These are phyloP conservation scores for Brachynemurus nebulosus DNA, from an alignment of 2,888 invertebrate genomes.

Conservation along the genomic window DNA sequence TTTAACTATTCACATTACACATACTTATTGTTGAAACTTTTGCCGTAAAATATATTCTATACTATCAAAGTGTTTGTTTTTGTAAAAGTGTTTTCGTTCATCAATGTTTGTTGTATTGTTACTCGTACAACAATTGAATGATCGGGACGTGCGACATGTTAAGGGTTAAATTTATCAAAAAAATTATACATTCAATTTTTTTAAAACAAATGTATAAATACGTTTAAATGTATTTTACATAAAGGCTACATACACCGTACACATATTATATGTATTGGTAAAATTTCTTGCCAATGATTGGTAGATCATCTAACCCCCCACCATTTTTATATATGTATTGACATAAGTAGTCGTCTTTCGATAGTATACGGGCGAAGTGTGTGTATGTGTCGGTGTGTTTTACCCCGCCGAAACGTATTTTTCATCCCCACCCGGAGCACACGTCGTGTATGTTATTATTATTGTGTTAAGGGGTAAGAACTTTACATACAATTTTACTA, in stretches of 20 bases:
- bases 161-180: not conserved
- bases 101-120: too few relatives aligned
- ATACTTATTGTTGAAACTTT: too few relatives aligned
- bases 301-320: slow-evolving; percentile 17
- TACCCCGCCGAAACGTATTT: slow-evolving; percentile 6
- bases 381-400: slow-evolving; percentile 2
- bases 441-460: too few relatives aligned
- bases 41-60: too few relatives aligned
- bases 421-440: slow-evolving; percentile 6
- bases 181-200: slow-evolving; percentile 4
- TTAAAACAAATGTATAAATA: not conserved
- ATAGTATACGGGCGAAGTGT: too few relatives aligned
- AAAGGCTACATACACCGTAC: too few relatives aligned
- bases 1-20: too few relatives aligned
- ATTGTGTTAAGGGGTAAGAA: slow-evolving; percentile 9
- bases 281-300: slow-evolving; percentile 24
- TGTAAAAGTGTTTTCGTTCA: too few relatives aligned
- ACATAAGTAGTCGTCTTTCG: too few relatives aligned
- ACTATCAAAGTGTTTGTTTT: too few relatives aligned
- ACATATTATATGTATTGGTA: slow-evolving; percentile 29
- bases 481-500: slow-evolving; percentile 28
- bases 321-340: too few relatives aligned
- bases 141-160: not conserved
- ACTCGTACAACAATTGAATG: too few relatives aligned
- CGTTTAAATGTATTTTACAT: slow-evolving; percentile 33